Conservation (phyloP, 2,797 vertebrate species). For the Hyperoplus immaculatus region DNA sequence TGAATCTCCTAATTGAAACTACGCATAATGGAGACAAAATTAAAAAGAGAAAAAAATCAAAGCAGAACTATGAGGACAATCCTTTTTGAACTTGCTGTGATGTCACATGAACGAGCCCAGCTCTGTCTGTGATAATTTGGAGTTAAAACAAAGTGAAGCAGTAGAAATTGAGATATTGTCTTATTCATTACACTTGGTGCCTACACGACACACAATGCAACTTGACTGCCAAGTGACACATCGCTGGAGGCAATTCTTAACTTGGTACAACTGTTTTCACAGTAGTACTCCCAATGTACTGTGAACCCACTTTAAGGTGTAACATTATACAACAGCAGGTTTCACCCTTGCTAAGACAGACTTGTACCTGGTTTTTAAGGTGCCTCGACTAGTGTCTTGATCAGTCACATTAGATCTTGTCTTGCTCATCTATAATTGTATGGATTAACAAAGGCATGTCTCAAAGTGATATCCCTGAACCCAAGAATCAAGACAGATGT, state of each 20-base stretch:
- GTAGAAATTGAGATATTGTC: neutral
- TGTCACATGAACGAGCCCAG: neutral
- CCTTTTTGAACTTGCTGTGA: neutral
- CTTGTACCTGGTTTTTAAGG: conserved; percentile 2
- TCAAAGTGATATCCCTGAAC: conserved; percentile 54
- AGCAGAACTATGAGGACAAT: neutral
- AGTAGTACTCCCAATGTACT: too few relatives aligned
- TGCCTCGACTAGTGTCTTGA: conserved; percentile 6
- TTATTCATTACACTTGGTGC: neutral
- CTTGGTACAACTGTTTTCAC: neutral
- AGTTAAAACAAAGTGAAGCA: neutral
- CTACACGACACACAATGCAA: neutral
- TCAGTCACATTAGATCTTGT: conserved; percentile 7
- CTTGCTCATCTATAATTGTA: neutral
- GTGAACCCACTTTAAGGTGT: neutral
- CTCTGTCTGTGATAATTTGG: neutral
- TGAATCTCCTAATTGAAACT: neutral
- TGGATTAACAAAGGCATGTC: conserved; percentile 42
- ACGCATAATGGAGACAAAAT: neutral
- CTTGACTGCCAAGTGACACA: neutral
- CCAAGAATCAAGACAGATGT: conserved; percentile 72
- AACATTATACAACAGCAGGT: too few relatives aligned
- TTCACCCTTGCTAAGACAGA: neutral
- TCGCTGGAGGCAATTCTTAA: neutral
- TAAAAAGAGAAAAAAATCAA: neutral